Base-by-base conservation (phyloP, 1,140 invertebrate species). In the Calliopsis andreniformis region DNA sequence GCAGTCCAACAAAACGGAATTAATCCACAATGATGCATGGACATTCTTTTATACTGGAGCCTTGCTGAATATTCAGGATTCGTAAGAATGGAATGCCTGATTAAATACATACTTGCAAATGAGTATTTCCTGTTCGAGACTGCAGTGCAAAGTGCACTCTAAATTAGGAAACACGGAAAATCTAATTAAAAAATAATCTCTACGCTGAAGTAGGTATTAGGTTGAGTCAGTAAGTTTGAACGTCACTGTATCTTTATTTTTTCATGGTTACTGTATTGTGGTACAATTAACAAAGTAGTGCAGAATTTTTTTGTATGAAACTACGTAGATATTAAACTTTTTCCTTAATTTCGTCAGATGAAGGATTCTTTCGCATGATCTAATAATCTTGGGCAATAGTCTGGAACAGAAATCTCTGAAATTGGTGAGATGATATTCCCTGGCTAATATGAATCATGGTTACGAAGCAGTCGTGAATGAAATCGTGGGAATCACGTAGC, bases 391-490 rank as follows among this genome's bases (percentile, higher is more conserved):
- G n/a, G 14, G 18, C 1, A 23, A 51, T 8, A n/a, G 32, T 25
- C 53, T 35, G n/a, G 7, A 14, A 43, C 5, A 28, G 23, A 43
- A 35, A 55, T 66, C 5, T 39, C 18, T 3, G 14, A 30, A 16
- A 16, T 43, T 23, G 20, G 25, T 8, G 20, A 28, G 23, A 30
- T 42, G 18, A 30, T 20, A 23, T 30, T 32, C 28, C 2, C 0
- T 18, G 6, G 12, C 3, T 8, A 12, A 6, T 20, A 39, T 35
- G 23, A 59, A 42, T 59, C 32, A 59, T 3, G 10, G n/a, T 2
- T 12, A 39, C 25, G 16, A 14, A 14, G 16, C 25, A 63, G 8
- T 35, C 42, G 1, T 45, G 61, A 66, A 73, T 66, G 70, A 55
- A 70, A 66, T 62, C 18, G n/a, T 10, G 30, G 4, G 43, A 20